Evolutionary conservation across 2,797 vertebrate genomes (phyloP).

Genomic region (Oryzias sinensis): DNA sequence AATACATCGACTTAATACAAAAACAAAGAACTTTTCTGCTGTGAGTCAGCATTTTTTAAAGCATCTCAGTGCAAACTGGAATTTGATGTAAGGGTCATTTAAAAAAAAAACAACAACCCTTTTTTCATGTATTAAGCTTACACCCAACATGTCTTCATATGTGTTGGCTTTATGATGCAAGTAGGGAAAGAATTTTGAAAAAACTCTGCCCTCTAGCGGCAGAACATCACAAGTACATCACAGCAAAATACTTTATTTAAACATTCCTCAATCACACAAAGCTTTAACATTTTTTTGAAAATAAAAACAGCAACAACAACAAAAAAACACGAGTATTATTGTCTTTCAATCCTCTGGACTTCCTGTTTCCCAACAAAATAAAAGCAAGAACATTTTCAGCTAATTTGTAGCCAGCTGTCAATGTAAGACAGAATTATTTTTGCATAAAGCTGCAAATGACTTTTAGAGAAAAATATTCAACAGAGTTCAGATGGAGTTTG

Average conservation of each 20-base stretch:
- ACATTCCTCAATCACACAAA: not conserved
- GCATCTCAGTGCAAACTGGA: no score
- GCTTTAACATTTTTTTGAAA: not conserved
- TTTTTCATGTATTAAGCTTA: no score
- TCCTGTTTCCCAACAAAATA: not conserved
- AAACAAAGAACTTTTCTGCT: no score
- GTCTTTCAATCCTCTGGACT: not conserved
- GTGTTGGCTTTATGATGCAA: not conserved
- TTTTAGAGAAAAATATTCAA: no score
- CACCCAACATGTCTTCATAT: not conserved
- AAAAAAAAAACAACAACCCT: no score
- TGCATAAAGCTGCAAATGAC: no score
- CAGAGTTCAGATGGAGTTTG: no score
- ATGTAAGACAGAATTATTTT: not conserved
- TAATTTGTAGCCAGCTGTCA: conserved; percentile 4
- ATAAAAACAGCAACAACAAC: not conserved
- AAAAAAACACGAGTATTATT: not conserved
- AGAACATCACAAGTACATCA: not conserved
- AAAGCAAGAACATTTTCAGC: not conserved
- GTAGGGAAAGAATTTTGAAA: not conserved
- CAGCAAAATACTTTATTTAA: conserved; percentile 5
- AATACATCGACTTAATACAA: no score
- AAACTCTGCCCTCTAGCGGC: conserved; percentile 42
- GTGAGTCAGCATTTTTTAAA: no score
- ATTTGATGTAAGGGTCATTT: no score